Conservation (phyloP, 1,140 invertebrate species). For the Cotesia typhae region DNA sequence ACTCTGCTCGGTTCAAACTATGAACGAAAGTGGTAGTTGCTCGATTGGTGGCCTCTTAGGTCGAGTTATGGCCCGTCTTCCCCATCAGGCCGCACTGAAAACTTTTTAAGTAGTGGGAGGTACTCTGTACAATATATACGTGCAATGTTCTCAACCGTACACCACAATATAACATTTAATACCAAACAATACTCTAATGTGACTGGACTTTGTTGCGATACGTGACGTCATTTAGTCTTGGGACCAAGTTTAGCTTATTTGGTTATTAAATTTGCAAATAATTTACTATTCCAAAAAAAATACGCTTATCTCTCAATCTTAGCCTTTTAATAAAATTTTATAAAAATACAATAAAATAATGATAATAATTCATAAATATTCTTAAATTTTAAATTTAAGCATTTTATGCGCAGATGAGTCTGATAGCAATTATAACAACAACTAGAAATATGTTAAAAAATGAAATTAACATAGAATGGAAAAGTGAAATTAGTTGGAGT, state of each 20-base stretch:
- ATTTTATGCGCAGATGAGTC: too few species aligned
- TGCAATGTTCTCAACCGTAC: too few species aligned
- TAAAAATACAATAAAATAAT: too few species aligned
- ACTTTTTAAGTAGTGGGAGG: constrained; percentile 11
- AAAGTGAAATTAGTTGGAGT: neutral
- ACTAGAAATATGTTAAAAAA: neutral
- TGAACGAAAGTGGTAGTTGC: constrained; percentile 14
- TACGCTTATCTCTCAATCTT: too few species aligned
- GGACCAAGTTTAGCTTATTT: neutral
- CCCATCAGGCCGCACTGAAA: constrained; percentile 4
- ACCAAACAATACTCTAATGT: neutral
- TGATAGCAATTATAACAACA: neutral
- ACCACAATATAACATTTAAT: too few species aligned
- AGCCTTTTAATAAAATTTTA: too few species aligned
- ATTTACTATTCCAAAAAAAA: too few species aligned
- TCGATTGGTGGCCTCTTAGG: constrained; percentile 9
- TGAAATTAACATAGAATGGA: constrained; percentile 5
- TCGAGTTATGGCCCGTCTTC: constrained; percentile 1
- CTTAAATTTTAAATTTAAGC: neutral
- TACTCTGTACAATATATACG: too few species aligned
- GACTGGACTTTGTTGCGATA: neutral
- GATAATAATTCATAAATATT: too few species aligned
- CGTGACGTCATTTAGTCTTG: constrained; percentile 16
- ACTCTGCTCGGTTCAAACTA: neutral
- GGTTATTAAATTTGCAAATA: neutral